Percentiles rank a stretch among this genome's conserved stretches.
phyloP scores from a whole-genome alignment of 2,888 invertebrate genomes.

The Hetaerina titia region DNA sequence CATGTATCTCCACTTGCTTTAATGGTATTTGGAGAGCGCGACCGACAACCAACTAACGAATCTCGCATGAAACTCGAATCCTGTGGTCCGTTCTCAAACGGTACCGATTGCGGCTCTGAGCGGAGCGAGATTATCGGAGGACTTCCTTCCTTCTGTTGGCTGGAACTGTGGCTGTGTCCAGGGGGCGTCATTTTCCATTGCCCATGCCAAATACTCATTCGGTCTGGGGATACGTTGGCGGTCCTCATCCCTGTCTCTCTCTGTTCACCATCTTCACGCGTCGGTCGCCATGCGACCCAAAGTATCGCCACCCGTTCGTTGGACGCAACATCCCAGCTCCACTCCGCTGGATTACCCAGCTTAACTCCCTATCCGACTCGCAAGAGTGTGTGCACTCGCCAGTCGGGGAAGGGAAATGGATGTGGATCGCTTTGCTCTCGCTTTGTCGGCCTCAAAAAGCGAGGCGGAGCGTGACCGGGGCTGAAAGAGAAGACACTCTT shows the following conservation, averaged over 20 bases:
- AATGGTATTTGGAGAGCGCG: no score
- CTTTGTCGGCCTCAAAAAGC: not conserved
- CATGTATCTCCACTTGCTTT: no score
- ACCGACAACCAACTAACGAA: not conserved
- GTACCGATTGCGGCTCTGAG: not conserved
- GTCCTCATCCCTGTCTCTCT: not conserved
- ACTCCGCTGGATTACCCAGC: not conserved
- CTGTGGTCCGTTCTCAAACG: not conserved
- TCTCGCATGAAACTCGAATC: not conserved
- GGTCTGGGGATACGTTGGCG: not conserved
- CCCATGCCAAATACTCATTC: not conserved
- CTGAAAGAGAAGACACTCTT: constrained; percentile 19
- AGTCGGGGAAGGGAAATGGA: not conserved
- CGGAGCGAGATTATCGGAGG: not conserved
- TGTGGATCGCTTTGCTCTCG: not conserved
- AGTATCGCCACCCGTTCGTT: not conserved
- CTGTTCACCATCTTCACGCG: not conserved
- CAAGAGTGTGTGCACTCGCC: no score
- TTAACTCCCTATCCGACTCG: not conserved
- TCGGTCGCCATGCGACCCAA: not conserved
- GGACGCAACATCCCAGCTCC: not conserved
- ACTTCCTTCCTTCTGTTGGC: not conserved
- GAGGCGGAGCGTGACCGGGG: constrained; percentile 50
- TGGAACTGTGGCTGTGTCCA: not conserved
- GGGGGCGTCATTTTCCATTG: not conserved